These are phyloP conservation scores for Ridgeia piscesae DNA, from an alignment of 1,140 invertebrate genomes.

Conservation along the genomic window DNA sequence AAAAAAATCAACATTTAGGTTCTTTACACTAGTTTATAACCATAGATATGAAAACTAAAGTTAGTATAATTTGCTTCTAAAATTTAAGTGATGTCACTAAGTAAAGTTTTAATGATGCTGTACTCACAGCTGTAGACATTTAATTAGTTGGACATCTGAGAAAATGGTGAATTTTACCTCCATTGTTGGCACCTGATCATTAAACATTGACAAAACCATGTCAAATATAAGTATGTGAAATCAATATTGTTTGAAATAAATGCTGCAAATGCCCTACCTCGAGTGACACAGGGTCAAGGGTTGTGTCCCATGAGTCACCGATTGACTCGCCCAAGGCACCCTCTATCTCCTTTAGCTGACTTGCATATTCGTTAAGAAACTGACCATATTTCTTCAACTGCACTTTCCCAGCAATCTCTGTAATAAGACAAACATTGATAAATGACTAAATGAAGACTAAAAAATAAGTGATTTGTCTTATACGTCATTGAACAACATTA, in stretches of 20 bases:
- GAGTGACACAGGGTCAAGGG: conserved; percentile 64
- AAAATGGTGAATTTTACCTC: neutral
- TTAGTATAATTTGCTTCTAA: no score
- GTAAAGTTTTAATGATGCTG: no score
- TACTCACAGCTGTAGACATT: no score
- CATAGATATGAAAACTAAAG: no score
- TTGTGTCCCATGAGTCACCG: conserved; percentile 62
- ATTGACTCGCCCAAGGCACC: conserved; percentile 59
- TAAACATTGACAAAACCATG: neutral
- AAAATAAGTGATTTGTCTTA: neutral
- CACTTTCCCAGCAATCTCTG: conserved; percentile 66
- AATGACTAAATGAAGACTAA: neutral
- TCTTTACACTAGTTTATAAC: no score
- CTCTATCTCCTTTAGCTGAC: conserved; percentile 60
- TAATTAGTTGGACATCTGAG: no score
- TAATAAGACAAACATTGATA: conserved; percentile 17
- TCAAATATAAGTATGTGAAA: neutral
- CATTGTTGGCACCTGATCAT: neutral
- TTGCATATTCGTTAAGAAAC: conserved; percentile 71
- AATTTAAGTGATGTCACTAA: no score
- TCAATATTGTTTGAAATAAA: neutral
- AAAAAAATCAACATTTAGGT: no score
- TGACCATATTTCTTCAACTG: conserved; percentile 71
- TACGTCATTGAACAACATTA: neutral
- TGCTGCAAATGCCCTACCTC: conserved; percentile 56